These are phyloP conservation scores for Pionites leucogaster DNA, from an alignment of 2,113 vertebrate genomes.

Conservation along the genomic window DNA sequence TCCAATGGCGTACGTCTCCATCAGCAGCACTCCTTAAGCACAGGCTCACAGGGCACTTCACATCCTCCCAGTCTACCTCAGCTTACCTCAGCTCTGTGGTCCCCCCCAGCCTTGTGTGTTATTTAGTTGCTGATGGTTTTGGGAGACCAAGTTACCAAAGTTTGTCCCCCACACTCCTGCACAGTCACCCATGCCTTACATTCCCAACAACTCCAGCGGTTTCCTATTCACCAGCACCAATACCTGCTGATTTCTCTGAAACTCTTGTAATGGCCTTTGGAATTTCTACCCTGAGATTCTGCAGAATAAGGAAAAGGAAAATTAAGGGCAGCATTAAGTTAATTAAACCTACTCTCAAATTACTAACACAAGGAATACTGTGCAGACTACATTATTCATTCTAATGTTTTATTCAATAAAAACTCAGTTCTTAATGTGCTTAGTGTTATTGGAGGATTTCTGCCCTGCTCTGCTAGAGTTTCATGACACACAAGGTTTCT, in stretches of 20 bases:
- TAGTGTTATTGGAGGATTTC: slow-evolving; percentile 5
- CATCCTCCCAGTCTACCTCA: not conserved
- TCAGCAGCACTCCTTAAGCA: not conserved
- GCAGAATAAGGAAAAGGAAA: slow-evolving; percentile 4
- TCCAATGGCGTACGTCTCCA: not conserved
- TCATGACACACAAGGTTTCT: not conserved
- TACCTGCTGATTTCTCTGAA: not conserved
- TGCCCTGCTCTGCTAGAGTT: not conserved
- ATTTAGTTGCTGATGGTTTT: not conserved
- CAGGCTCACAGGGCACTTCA: rapidly evolving
- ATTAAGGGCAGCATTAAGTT: slow-evolving; percentile 34
- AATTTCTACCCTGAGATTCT: not conserved
- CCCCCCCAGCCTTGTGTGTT: rapidly evolving
- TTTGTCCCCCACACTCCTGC: not conserved
- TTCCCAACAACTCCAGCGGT: not conserved
- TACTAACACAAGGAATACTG: slow-evolving; percentile 40
- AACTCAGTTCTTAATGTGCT: not conserved
- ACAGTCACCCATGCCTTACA: rapidly evolving
- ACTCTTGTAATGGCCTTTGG: not conserved
- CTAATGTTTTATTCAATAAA: slow-evolving; percentile 52
- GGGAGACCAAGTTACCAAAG: not conserved
- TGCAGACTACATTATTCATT: slow-evolving; percentile 44
- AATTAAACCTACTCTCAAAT: slow-evolving; percentile 46
- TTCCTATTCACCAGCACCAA: not conserved
- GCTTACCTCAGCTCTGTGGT: not conserved